These are phyloP conservation scores for Romanogobio albipinnatus DNA, from an alignment of 2,113 vertebrate species.

Conservation along the genomic window DNA sequence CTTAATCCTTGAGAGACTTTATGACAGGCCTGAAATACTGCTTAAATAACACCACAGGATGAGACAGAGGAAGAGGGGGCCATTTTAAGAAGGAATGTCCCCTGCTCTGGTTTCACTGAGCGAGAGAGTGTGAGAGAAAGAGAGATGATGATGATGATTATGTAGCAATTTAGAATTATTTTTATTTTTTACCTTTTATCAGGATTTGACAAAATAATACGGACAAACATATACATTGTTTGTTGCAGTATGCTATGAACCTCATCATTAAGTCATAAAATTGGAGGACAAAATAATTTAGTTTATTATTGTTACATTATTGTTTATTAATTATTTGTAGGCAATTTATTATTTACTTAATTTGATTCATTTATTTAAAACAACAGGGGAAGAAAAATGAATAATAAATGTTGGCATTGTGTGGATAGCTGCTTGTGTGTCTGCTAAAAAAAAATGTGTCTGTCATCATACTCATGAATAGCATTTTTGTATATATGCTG, in stretches of 20 bases:
- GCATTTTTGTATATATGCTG: neutral
- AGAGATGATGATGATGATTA: constrained; percentile 7
- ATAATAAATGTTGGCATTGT: neutral
- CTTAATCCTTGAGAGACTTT: constrained; percentile 38
- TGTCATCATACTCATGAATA: neutral
- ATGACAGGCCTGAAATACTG: constrained; percentile 36
- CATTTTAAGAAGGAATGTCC: constrained; percentile 44
- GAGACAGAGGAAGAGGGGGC: constrained; percentile 40
- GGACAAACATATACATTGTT: neutral
- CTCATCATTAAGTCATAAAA: neutral
- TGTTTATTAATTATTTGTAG: too few species aligned
- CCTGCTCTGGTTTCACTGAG: constrained; percentile 36
- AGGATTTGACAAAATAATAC: neutral
- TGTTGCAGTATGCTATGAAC: neutral
- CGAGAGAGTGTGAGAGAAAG: neutral
- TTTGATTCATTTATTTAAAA: too few species aligned
- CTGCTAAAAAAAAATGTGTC: neutral
- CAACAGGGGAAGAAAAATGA: too few species aligned
- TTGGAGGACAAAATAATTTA: too few species aligned
- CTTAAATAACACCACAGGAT: constrained; percentile 37
- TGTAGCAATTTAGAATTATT: constrained; percentile 5
- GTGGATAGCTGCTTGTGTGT: neutral
- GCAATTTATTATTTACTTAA: too few species aligned
- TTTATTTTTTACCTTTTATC: neutral
- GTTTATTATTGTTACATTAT: too few species aligned